Conservation (phyloP, 2,888 invertebrate genomes). For the Tuberolachnus salignus region DNA sequence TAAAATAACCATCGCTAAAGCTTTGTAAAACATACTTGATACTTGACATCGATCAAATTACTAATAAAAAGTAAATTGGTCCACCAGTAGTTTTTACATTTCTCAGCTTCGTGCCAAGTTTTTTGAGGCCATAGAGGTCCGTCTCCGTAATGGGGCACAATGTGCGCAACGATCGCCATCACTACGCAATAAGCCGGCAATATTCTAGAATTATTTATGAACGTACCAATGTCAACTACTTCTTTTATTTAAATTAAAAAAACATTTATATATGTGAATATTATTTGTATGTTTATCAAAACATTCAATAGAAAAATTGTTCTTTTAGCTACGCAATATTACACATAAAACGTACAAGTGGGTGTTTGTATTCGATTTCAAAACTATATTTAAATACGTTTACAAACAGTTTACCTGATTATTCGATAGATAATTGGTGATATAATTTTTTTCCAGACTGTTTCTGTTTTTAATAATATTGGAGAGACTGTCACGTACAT, state of each 20-base stretch:
- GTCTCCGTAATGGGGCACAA: constrained; percentile 55
- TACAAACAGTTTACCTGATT: constrained; percentile 8
- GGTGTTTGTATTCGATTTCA: too few relatives aligned
- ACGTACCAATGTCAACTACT: too few relatives aligned
- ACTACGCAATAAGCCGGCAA: constrained; percentile 50
- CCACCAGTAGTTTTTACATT: constrained; percentile 60
- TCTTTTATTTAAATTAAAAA: too few relatives aligned
- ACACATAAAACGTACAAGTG: too few relatives aligned
- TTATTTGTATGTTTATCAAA: too few relatives aligned
- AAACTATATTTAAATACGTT: background rate
- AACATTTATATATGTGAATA: too few relatives aligned
- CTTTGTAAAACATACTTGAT: constrained; percentile 58
- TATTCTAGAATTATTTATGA: constrained; percentile 34
- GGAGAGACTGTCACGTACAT: background rate
- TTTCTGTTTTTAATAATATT: background rate
- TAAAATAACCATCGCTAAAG: background rate
- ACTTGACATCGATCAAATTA: constrained; percentile 58
- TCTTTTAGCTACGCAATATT: background rate
- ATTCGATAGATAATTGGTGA: constrained; percentile 21
- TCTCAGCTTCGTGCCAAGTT: constrained; percentile 57
- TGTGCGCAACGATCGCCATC: constrained; percentile 27
- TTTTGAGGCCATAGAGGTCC: constrained; percentile 58
- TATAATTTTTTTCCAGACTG: constrained; percentile 9
- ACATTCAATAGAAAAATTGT: too few relatives aligned
- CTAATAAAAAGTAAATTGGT: constrained; percentile 58